Evolutionary conservation across 2,113 vertebrate species (phyloP).

Genomic region (Spea bombifrons): DNA sequence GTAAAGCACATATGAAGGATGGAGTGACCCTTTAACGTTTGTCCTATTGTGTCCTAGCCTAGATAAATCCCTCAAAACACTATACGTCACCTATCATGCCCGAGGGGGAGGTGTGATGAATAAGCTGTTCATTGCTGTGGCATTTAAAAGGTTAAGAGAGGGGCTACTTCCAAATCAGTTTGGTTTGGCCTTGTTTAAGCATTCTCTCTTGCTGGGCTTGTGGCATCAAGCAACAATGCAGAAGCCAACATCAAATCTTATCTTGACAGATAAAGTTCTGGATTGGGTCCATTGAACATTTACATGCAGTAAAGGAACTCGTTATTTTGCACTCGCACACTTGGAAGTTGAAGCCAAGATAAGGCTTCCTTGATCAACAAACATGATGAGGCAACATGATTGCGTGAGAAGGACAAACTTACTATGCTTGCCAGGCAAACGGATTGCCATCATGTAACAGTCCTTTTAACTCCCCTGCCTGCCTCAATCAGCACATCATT

Average conservation of each 20-base stretch:
- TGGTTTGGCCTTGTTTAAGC: neutral
- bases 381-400: slow-evolving; percentile 8
- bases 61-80: too few relatives aligned
- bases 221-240: neutral
- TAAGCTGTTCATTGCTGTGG: too few relatives aligned
- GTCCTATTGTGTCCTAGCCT: too few relatives aligned
- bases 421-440: slow-evolving; percentile 20
- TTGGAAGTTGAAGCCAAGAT: slow-evolving; percentile 20
- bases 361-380: slow-evolving; percentile 20
- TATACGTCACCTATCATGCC: too few relatives aligned
- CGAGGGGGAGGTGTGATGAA: too few relatives aligned
- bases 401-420: slow-evolving; percentile 29
- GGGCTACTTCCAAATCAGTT: too few relatives aligned
- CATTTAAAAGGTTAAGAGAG: too few relatives aligned
- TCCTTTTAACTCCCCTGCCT: neutral
- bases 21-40: too few relatives aligned
- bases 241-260: slow-evolving; percentile 5
- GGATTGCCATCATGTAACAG: slow-evolving; percentile 20
- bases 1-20: too few relatives aligned
- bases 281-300: slow-evolving; percentile 6
- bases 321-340: slow-evolving; percentile 6
- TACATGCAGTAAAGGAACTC: neutral
- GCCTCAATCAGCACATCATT: neutral
- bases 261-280: slow-evolving; percentile 4
- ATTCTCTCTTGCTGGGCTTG: neutral